Base-by-base conservation (phyloP, 1,140 invertebrate species). In the Drosophila biarmipes region DNA sequence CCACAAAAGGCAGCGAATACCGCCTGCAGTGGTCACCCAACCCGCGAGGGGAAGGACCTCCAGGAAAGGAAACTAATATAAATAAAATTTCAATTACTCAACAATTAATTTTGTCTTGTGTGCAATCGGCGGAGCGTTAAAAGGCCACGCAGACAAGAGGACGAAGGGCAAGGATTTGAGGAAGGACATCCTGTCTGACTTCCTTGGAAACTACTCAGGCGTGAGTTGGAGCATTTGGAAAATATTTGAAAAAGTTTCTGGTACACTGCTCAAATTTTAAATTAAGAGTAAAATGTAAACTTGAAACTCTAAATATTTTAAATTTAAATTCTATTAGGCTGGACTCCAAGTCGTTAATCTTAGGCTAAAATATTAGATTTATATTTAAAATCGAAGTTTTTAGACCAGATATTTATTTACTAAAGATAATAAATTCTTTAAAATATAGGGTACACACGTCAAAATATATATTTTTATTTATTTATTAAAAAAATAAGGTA, bases 71-170 rank as follows among this genome's bases (percentile, higher is more conserved):
- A 89, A 89, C 90, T 90, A 91, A 91, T 91, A 91, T 91, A 91
- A 91, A 91, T 91, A 91, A 91, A 91, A 91, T 91, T 91, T 91
- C 90, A 91, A 91, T 91, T 91, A 91, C 86, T 91, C 86, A 91
- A 91, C 90, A 91, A 91, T 91, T 91, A 91, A 91, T 91, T 91
- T 79, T 66, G 90, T 91, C 85, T 76, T 90, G 78, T 86, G 75
- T 76, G 64, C 75, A 82, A 73, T 82, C 81, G 87, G 29, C 85
- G 80, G 80, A 78, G 85, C 85, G 85, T 87, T 87, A 87, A 87
- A 87, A 81, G 77, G 59, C 63, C 59, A 42, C 40, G 21, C 54
- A 66, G 74, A 57, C 57, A 55, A 42, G 19, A 34, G 29, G 48
- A 42, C 15, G 31, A 40, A n/a, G 14, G 38, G 46, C 46, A 35